phyloP scores from a whole-genome alignment of 2,113 vertebrate species.

The Toxotes jaculatrix region DNA sequence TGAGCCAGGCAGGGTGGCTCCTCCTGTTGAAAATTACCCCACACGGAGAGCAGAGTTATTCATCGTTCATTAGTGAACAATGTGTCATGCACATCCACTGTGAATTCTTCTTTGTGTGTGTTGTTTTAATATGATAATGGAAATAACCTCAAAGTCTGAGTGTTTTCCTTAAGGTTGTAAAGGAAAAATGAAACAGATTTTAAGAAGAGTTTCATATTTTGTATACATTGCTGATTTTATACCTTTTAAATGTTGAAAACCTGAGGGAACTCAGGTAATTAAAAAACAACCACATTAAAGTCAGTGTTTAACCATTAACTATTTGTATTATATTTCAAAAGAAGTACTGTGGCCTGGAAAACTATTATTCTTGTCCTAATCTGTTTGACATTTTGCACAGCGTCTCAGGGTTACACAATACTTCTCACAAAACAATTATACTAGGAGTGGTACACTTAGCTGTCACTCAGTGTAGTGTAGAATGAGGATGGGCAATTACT shows the following conservation, averaged over 20 bases:
- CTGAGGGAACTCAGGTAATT: not conserved
- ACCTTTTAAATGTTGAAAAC: not conserved
- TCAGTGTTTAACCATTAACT: not conserved
- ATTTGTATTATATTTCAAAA: not conserved
- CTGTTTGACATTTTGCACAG: conserved; percentile 15
- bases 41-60: not conserved
- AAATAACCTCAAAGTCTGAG: not conserved
- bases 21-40: not conserved
- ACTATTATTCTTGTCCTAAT: conserved; percentile 19
- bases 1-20: not conserved
- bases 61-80: not conserved
- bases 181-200: not conserved
- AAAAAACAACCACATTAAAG: not conserved
- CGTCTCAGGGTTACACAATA: conserved; percentile 24
- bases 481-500: conserved; percentile 60
- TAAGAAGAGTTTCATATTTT: not conserved
- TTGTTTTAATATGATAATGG: not conserved
- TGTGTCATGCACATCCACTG: not conserved
- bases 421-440: conserved; percentile 71
- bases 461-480: not conserved
- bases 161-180: not conserved
- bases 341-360: conserved; percentile 7
- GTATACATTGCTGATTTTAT: not conserved
- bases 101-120: not conserved
- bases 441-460: conserved; percentile 59